Percentiles rank a stretch among this genome's conserved stretches.
These are phyloP conservation scores for Enteromius fasciolatus DNA, from an alignment of 2,797 vertebrate genomes.

Conservation along the genomic window DNA sequence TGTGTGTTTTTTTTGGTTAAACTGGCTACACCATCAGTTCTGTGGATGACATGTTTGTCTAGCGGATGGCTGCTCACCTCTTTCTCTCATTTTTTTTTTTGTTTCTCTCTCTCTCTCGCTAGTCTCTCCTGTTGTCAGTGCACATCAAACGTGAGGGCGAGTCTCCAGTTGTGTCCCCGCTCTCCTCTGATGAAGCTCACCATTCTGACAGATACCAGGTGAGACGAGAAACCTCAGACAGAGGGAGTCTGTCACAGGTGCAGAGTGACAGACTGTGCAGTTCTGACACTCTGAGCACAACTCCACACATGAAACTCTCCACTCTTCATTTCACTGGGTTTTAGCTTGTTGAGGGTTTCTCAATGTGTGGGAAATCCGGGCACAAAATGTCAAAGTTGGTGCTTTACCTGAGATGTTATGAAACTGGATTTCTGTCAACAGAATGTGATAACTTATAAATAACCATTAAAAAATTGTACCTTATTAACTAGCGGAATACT, in stretches of 20 bases:
- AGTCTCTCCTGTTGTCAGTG: conserved; percentile 97
- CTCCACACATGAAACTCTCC: conserved; percentile 11
- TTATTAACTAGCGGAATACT: background rate
- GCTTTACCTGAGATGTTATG: background rate
- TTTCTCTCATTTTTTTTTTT: conserved; percentile 38
- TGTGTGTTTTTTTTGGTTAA: conserved; percentile 58
- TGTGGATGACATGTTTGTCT: conserved; percentile 53
- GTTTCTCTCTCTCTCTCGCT: conserved; percentile 61
- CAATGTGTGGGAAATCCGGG: conserved; percentile 20
- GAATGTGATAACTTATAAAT: background rate
- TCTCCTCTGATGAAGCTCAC: conserved; percentile 97
- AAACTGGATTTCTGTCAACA: conserved; percentile 6
- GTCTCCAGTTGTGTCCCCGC: conserved; percentile 94
- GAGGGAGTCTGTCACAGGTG: conserved; percentile 44
- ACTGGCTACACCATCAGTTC: conserved; percentile 66
- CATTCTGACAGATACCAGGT: conserved; percentile 99
- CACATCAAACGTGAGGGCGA: conserved; percentile 99
- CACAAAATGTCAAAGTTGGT: background rate
- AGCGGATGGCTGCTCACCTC: conserved; percentile 56
- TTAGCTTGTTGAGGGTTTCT: conserved; percentile 15
- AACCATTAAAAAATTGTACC: background rate
- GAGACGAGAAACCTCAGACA: conserved; percentile 66
- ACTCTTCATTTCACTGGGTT: conserved; percentile 30
- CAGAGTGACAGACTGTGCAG: conserved; percentile 48
- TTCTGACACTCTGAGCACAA: conserved; percentile 30